Percentiles rank a stretch among this genome's conserved stretches.
phyloP scores from a whole-genome alignment of 2,113 vertebrate genomes.

The Petromus typicus region DNA sequence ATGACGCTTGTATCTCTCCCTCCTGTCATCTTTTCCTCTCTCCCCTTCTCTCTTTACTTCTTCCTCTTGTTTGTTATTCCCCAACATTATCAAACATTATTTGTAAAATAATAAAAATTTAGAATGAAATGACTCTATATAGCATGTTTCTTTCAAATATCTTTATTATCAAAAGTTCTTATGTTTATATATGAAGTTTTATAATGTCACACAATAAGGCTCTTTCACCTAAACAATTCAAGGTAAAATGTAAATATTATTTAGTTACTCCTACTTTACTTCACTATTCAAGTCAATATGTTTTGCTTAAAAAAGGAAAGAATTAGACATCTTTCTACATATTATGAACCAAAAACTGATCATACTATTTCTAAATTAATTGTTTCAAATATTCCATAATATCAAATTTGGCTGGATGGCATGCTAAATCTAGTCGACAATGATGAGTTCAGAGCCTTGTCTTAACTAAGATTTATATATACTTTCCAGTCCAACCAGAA shows the following conservation, averaged over 20 bases:
- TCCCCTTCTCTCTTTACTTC: neutral
- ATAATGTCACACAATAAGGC: neutral
- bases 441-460: constrained; percentile 37
- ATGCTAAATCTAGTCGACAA: constrained; percentile 20
- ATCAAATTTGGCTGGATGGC: constrained; percentile 28
- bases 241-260: neutral
- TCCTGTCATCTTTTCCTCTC: neutral
- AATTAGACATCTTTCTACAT: neutral
- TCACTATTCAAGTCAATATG: constrained; percentile 7
- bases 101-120: constrained; percentile 51
- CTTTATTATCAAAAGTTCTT: neutral
- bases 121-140: neutral
- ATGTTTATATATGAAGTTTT: neutral
- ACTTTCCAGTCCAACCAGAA: constrained; percentile 49
- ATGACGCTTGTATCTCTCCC: neutral
- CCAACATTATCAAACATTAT: neutral
- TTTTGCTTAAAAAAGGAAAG: neutral
- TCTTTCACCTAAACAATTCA: neutral
- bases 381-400: constrained; percentile 4
- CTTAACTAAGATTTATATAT: constrained; percentile 36
- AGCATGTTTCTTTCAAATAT: too few relatives aligned
- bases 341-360: neutral
- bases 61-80: neutral
- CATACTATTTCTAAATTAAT: constrained; percentile 24
- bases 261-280: neutral